Conservation (phyloP, 1,140 invertebrate species). For the Trinorchestia longiramus region DNA sequence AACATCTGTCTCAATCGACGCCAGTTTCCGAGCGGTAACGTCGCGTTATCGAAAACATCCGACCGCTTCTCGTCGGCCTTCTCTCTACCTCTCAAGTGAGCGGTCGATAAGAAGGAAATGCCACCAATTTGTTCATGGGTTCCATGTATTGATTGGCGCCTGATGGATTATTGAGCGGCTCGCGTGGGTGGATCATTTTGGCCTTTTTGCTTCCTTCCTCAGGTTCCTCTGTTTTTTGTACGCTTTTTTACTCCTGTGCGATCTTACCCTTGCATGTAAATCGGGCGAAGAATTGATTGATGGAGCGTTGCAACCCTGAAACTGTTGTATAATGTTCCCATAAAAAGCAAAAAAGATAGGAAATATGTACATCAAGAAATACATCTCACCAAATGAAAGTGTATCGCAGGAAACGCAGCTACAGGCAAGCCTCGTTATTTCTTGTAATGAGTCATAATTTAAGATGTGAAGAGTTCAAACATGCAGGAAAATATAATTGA, state of each 20-base stretch:
- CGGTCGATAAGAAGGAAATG: slow-evolving; percentile 32
- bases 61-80: neutral
- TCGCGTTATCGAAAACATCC: slow-evolving; percentile 41
- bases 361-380: too few relatives aligned
- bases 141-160: slow-evolving; percentile 21
- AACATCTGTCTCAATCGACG: slow-evolving; percentile 38
- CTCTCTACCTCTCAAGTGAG: neutral
- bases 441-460: too few relatives aligned
- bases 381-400: too few relatives aligned
- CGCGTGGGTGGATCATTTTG: neutral
- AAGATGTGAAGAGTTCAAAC: too few relatives aligned
- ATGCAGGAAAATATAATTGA: too few relatives aligned
- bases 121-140: slow-evolving; percentile 45
- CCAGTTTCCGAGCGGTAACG: neutral
- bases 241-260: neutral
- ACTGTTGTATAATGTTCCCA: too few relatives aligned
- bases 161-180: slow-evolving; percentile 16
- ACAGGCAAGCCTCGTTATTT: too few relatives aligned
- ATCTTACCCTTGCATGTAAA: neutral
- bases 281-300: too few relatives aligned
- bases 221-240: neutral
- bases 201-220: neutral
- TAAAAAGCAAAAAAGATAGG: too few relatives aligned
- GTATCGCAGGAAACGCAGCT: too few relatives aligned
- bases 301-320: too few relatives aligned